A percentile compares a stretch with the other conserved stretches of the same genome.
These are phyloP conservation scores for Pteronura brasiliensis DNA, from an alignment of 2,113 vertebrate species.

Conservation along the genomic window DNA sequence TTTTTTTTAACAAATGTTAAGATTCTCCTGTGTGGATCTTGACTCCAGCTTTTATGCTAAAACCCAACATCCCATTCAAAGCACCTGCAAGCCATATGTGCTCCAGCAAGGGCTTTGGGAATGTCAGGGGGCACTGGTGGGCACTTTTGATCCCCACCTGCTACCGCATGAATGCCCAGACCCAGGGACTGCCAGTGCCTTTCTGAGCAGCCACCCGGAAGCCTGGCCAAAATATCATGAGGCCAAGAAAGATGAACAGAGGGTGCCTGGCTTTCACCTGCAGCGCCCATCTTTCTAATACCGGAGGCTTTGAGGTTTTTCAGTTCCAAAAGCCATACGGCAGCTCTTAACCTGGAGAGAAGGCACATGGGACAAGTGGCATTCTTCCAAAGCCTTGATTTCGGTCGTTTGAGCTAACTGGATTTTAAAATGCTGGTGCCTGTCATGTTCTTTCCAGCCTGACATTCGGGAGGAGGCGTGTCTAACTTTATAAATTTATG, in stretches of 20 bases:
- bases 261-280: background rate
- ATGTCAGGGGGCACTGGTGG: background rate
- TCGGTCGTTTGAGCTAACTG: background rate
- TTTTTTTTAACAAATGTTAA: background rate
- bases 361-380: rapidly evolving
- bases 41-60: background rate
- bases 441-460: background rate
- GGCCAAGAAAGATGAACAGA: background rate
- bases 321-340: background rate
- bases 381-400: background rate
- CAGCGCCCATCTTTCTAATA: background rate
- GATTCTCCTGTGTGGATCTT: background rate
- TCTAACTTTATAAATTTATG: background rate
- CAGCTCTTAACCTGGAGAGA: background rate
- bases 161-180: background rate
- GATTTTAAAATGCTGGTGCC: background rate
- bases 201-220: background rate
- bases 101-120: background rate
- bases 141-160: background rate
- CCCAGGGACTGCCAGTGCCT: background rate
- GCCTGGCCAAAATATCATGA: background rate
- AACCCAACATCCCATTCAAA: background rate
- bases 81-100: background rate
- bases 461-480: background rate
- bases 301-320: background rate